Percentiles rank a stretch among this genome's conserved stretches.
phyloP scores from a whole-genome alignment of 2,113 vertebrate species.

The Hyaena hyaena region DNA sequence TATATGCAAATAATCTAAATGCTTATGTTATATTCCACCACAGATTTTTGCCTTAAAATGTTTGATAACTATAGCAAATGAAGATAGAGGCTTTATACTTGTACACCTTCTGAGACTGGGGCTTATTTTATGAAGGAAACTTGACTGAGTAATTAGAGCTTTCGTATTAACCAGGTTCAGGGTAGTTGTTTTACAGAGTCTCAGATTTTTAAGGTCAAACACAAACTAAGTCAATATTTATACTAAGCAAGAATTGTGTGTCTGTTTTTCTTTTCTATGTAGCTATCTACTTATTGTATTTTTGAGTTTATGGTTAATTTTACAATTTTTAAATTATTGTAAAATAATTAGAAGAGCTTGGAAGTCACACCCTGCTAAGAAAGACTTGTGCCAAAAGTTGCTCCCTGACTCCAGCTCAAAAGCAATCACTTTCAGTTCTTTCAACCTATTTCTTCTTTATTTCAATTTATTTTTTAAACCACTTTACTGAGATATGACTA shows the following conservation, averaged over 20 bases:
- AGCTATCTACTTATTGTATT: background rate
- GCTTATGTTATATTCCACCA: background rate
- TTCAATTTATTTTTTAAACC: background rate
- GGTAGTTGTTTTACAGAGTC: background rate
- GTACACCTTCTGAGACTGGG: background rate
- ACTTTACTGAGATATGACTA: background rate
- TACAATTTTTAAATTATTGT: background rate
- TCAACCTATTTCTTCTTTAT: background rate
- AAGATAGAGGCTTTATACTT: background rate
- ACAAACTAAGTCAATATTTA: background rate
- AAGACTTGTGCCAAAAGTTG: background rate
- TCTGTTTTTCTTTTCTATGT: slow-evolving; percentile 9
- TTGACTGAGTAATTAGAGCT: background rate
- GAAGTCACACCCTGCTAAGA: background rate
- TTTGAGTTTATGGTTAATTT: background rate
- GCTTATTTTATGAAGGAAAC: background rate
- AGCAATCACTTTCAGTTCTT: background rate
- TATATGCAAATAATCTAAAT: background rate
- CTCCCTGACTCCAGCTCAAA: background rate
- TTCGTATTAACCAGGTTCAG: background rate
- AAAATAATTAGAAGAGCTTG: background rate
- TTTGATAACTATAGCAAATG: background rate
- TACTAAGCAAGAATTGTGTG: background rate
- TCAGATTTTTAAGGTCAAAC: background rate
- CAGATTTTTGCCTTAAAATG: background rate